Conservation (phyloP, 1,140 invertebrate species). For the Ctenoplectra terminalis region DNA sequence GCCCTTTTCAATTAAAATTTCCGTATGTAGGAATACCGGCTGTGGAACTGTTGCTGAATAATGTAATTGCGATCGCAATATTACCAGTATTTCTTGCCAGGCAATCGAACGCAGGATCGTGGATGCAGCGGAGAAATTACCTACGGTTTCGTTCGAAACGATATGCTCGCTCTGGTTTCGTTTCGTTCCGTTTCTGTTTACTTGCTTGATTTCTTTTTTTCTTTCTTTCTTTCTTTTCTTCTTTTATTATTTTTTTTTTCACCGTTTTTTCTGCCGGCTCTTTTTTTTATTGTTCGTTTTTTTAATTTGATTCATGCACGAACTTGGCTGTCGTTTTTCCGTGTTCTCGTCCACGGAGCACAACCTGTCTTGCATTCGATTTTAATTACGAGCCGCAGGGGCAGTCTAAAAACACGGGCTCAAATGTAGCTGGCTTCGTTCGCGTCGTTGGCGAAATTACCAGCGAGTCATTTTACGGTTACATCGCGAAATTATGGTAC, state of each 20-base stretch:
- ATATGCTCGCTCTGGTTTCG: neutral
- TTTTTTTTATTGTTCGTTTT: neutral
- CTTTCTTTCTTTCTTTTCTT: neutral
- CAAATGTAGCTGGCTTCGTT: neutral
- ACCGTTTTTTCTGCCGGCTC: neutral
- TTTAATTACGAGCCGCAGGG: constrained; percentile 4
- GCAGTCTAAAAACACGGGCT: neutral
- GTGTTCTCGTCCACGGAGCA: neutral
- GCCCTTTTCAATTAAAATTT: constrained; percentile 39
- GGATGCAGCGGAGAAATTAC: neutral
- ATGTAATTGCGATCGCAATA: neutral
- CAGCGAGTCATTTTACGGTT: neutral
- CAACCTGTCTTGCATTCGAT: neutral
- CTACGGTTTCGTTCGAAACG: neutral
- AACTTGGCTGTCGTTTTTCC: neutral
- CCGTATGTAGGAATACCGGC: neutral
- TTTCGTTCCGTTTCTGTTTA: neutral
- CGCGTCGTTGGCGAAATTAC: neutral
- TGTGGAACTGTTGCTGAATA: neutral
- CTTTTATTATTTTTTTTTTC: too few relatives aligned
- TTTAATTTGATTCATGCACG: neutral
- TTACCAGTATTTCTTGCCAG: neutral
- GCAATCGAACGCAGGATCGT: constrained; percentile 8
- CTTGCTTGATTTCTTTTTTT: too few relatives aligned
- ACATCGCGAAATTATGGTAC: neutral